A percentile compares a stretch with the other conserved stretches of the same genome.
Evolutionary conservation across 1,140 invertebrate species (phyloP).

Genomic region (Bombus affinis): DNA sequence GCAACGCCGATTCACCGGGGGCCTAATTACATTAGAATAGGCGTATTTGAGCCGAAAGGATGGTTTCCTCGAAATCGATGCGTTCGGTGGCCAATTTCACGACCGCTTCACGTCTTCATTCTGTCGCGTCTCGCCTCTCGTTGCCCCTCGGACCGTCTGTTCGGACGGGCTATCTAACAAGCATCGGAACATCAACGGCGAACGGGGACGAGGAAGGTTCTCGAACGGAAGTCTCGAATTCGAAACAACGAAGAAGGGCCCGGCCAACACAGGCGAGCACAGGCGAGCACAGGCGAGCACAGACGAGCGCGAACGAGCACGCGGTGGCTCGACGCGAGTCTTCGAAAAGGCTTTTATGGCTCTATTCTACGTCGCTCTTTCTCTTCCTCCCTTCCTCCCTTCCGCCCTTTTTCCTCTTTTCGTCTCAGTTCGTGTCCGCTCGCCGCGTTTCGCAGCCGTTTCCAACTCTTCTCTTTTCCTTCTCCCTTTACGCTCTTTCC

Average conservation of each 20-base stretch:
- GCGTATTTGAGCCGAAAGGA: slow-evolving; percentile 17
- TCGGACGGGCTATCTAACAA: neutral
- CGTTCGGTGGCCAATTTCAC: slow-evolving; percentile 26
- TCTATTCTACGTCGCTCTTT: slow-evolving; percentile 45
- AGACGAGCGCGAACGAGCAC: neutral
- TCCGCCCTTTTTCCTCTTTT: neutral
- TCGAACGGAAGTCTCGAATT: slow-evolving; percentile 73
- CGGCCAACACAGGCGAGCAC: neutral
- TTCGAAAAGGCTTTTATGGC: slow-evolving; percentile 45
- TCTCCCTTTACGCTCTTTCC: neutral
- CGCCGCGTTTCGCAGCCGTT: neutral
- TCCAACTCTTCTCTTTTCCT: neutral
- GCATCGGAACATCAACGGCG: neutral
- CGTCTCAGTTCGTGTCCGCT: neutral
- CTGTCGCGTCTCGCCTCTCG: slow-evolving; percentile 13
- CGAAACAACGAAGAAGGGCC: slow-evolving; percentile 46
- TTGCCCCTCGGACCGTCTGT: neutral
- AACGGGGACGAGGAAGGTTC: neutral
- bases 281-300: neutral
- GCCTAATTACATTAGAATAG: slow-evolving; percentile 44
- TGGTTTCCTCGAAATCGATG: slow-evolving; percentile 12
- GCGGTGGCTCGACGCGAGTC: slow-evolving; percentile 33
- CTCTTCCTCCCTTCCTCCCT: neutral
- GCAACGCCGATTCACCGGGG: neutral
- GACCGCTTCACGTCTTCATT: slow-evolving; percentile 47